A percentile compares a stretch with the other conserved stretches of the same genome.
phyloP scores from a whole-genome alignment of 53 echinoderm and acorn worm genomes.

The Holothuria leucospilota region DNA sequence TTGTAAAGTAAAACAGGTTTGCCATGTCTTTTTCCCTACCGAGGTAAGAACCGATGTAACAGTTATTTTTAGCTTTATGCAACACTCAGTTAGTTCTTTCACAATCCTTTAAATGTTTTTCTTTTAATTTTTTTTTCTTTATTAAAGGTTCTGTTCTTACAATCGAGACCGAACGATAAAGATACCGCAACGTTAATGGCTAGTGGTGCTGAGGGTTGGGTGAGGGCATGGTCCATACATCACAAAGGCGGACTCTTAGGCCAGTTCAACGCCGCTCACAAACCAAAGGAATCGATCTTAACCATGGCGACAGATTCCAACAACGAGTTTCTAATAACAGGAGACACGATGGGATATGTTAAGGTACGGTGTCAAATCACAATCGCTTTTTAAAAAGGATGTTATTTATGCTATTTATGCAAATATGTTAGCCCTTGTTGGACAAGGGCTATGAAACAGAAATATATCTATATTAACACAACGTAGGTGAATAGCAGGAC shows the following conservation, averaged over 20 bases:
- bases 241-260: conserved; percentile 98
- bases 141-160: conserved; percentile 81
- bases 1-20: too few species aligned
- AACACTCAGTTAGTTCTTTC: too few species aligned
- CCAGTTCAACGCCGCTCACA: conserved; percentile 91
- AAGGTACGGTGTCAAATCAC: conserved; percentile 64
- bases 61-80: too few species aligned
- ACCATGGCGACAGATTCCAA: conserved; percentile 89
- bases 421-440: too few species aligned
- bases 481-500: too few species aligned
- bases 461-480: too few species aligned
- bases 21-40: too few species aligned
- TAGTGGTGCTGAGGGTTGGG: conserved; percentile 95
- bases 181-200: conserved; percentile 98
- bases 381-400: neutral
- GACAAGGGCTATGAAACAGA: too few species aligned
- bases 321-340: conserved; percentile 85
- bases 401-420: too few species aligned
- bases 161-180: conserved; percentile 86
- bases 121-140: too few species aligned
- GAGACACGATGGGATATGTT: conserved; percentile 90
- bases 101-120: too few species aligned
- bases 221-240: conserved; percentile 94
- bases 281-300: conserved; percentile 80
- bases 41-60: too few species aligned